phyloP scores from a whole-genome alignment of 2,888 invertebrate genomes.

The Oligia fasciuncula region DNA sequence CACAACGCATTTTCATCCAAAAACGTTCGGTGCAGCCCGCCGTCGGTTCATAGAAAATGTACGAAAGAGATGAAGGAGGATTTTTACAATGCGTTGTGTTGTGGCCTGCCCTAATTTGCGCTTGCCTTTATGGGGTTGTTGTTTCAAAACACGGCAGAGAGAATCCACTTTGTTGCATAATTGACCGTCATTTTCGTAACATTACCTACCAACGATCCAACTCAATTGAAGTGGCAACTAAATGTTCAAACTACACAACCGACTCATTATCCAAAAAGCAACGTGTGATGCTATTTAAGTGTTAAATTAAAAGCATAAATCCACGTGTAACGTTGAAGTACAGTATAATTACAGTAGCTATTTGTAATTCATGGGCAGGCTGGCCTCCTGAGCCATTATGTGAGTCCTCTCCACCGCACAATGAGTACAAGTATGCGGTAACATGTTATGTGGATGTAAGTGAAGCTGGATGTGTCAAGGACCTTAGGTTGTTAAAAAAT shows the following conservation, averaged over 20 bases:
- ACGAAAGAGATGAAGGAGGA: not conserved
- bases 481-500: not conserved
- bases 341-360: conserved; percentile 76
- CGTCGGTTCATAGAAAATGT: not conserved
- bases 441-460: conserved; percentile 57
- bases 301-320: conserved; percentile 79
- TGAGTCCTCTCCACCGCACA: conserved; percentile 73
- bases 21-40: not conserved
- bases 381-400: conserved; percentile 76
- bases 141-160: not conserved
- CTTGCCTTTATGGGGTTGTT: not conserved
- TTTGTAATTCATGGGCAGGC: conserved; percentile 79
- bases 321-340: conserved; percentile 68
- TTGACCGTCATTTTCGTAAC: not conserved
- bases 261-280: conserved; percentile 29
- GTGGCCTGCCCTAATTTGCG: too few relatives aligned
- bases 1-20: not conserved
- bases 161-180: not conserved
- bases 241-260: conserved; percentile 30
- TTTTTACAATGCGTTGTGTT: not conserved
- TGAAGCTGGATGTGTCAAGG: conserved; percentile 62
- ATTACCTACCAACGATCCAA: not conserved
- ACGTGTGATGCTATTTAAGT: conserved; percentile 58
- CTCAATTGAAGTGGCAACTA: conserved; percentile 10
- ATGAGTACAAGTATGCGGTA: conserved; percentile 76